These are phyloP conservation scores for Apolygus lucorum DNA, from an alignment of 1,140 invertebrate species.

Conservation along the genomic window DNA sequence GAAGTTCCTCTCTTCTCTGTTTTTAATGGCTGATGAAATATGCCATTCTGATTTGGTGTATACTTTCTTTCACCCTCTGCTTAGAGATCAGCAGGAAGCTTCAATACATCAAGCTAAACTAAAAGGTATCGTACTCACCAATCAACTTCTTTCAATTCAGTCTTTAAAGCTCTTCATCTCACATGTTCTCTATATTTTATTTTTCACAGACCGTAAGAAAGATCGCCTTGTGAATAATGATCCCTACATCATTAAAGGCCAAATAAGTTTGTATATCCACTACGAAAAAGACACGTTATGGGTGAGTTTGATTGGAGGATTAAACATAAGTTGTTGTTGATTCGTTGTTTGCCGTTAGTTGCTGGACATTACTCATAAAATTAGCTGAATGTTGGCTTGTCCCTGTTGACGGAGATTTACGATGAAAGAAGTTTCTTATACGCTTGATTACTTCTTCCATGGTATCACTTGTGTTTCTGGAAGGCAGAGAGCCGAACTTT, in stretches of 20 bases:
- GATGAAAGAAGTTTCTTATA: no score
- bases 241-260: conserved; percentile 42
- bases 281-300: conserved; percentile 69
- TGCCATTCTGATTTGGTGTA: conserved; percentile 93
- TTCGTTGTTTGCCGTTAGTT: no score
- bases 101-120: conserved; percentile 47
- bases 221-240: conserved; percentile 22
- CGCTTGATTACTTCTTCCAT: no score
- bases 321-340: no score
- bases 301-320: conserved; percentile 30
- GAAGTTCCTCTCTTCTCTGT: conserved; percentile 75
- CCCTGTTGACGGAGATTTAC: no score
- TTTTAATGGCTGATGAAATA: conserved; percentile 83
- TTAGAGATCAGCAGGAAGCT: conserved; percentile 80
- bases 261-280: conserved; percentile 74
- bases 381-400: no score
- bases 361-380: no score
- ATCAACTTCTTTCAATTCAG: not conserved
- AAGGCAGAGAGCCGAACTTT: no score
- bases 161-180: not conserved
- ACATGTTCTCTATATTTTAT: not conserved
- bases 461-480: no score
- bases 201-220: conserved; percentile 30
- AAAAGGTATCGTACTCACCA: conserved; percentile 36
- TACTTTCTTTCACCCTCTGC: conserved; percentile 93